Base-by-base conservation (phyloP, 1,140 invertebrate genomes). In the Calephelis nemesis region DNA sequence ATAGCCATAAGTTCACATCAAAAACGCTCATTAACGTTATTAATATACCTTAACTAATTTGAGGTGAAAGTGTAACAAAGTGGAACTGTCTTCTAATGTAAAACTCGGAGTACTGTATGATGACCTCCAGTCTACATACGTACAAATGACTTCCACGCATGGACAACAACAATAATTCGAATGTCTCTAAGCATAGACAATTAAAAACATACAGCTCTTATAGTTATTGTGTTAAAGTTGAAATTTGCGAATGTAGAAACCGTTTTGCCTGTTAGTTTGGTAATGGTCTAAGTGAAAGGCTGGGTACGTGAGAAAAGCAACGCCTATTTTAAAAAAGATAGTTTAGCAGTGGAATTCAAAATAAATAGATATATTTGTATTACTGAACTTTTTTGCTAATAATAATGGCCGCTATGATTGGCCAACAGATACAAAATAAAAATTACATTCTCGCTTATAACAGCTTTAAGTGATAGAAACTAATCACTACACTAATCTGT, bases 41-140 rank as follows among this genome's bases (percentile, higher is more conserved):
- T 73, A 69, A 73, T 73, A 63, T 69, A 67, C 60, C 71, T 69
- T 69, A 71, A 71, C 73, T 69, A 74, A 74, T 71, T 69, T 62
- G 63, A 45, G 54, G 67, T 62, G 72, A 78, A 78, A 74, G 74
- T 72, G 69, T 67, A 71, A 65, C 65, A 71, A 67, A 69, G 63
- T 71, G 71, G 75, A 75, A 76, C 71, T 69, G 74, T 69, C 48
- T 60, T 60, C 70, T 78, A 78, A 82, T 75, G 71, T 75, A 75
- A 73, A 78, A 69, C 77, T 83, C 78, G 77, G 70, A 74, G 76
- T 82, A 85, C 80, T 69, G 77, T 87, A 81, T 86, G 85, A 84
- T 88, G 88, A 90, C 88, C 86, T 87, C 83, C 84, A 88, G 87
- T 88, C 84, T 87, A 87, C 84, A 88, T 87, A 87, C 82, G 81